These are phyloP conservation scores for Drosophila nikananu DNA, from an alignment of 1,140 invertebrate genomes.

Conservation along the genomic window DNA sequence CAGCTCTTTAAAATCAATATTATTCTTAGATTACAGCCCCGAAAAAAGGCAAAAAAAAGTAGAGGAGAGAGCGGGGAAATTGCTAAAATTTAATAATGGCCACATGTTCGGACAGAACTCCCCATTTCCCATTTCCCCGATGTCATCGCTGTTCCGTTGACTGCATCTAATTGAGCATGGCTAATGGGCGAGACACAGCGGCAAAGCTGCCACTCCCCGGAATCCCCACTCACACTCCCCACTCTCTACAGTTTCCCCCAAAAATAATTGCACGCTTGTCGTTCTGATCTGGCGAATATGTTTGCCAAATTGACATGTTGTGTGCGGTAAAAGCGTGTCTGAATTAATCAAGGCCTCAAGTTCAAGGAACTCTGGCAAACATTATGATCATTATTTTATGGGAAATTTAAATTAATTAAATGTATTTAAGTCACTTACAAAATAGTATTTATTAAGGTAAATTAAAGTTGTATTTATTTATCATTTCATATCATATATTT, in stretches of 20 bases:
- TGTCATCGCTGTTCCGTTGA: slow-evolving; percentile 61
- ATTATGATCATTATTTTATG: not conserved
- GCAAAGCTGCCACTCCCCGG: not conserved
- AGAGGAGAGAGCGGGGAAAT: slow-evolving; percentile 23
- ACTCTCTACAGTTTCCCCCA: not conserved
- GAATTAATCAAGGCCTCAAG: slow-evolving; percentile 32
- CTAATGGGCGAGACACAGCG: slow-evolving; percentile 53
- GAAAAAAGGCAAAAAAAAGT: slow-evolving; percentile 49
- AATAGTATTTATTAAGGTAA: not conserved
- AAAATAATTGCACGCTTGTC: slow-evolving; percentile 29
- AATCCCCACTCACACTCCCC: slow-evolving; percentile 6
- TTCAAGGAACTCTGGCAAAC: slow-evolving; percentile 29
- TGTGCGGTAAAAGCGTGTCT: slow-evolving; percentile 21
- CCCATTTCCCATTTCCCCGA: slow-evolving; percentile 11
- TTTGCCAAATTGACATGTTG: slow-evolving; percentile 54
- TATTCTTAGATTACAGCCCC: slow-evolving; percentile 74
- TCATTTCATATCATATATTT: no score
- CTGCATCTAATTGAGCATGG: slow-evolving; percentile 74
- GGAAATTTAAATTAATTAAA: not conserved
- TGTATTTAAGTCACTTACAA: not conserved
- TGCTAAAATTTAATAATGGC: slow-evolving; percentile 71
- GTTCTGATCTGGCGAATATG: slow-evolving; percentile 9
- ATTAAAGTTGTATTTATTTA: not conserved
- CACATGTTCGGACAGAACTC: slow-evolving; percentile 51
- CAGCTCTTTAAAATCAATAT: slow-evolving; percentile 80